These are phyloP conservation scores for Fregata magnificens DNA, from an alignment of 2,113 vertebrate genomes.

Conservation along the genomic window DNA sequence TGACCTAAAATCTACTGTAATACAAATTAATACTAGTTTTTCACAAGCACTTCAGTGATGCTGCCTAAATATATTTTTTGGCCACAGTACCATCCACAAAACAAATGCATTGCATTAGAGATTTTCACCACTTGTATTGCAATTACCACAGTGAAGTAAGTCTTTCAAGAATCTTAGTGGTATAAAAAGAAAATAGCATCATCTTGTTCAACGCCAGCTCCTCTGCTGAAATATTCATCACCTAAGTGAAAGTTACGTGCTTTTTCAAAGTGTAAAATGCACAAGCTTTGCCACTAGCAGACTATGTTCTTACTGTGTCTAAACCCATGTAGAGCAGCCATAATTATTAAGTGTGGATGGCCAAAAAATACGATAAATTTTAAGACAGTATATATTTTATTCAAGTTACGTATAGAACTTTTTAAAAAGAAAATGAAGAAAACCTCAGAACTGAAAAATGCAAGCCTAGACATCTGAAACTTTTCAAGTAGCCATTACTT, in stretches of 20 bases:
- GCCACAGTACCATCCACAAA: not conserved
- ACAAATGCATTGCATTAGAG: not conserved
- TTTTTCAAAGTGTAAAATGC: not conserved
- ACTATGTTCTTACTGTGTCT: not conserved
- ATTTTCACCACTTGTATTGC: not conserved
- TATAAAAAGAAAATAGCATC: slow-evolving; percentile 50
- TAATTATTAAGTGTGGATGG: not conserved
- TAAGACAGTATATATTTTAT: not conserved
- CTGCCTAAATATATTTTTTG: not conserved
- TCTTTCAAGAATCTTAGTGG: not conserved
- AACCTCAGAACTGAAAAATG: not conserved
- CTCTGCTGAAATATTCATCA: slow-evolving; percentile 55
- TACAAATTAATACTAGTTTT: slow-evolving; percentile 7
- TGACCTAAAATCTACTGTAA: not conserved
- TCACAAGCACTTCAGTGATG: not conserved
- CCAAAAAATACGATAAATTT: not conserved
- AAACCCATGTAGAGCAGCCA: not conserved
- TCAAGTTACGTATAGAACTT: not conserved
- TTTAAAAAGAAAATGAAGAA: not conserved
- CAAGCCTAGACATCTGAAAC: not conserved
- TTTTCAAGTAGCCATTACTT: not conserved
- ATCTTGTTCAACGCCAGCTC: slow-evolving; percentile 6
- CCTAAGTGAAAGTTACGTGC: slow-evolving; percentile 11
- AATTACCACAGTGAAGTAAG: not conserved
- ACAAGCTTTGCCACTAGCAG: not conserved